Evolutionary conservation across 2,888 invertebrate genomes (phyloP), one percentile per base, ranked within the genome.

Genomic region (Pemphredon lugubris): DNA sequence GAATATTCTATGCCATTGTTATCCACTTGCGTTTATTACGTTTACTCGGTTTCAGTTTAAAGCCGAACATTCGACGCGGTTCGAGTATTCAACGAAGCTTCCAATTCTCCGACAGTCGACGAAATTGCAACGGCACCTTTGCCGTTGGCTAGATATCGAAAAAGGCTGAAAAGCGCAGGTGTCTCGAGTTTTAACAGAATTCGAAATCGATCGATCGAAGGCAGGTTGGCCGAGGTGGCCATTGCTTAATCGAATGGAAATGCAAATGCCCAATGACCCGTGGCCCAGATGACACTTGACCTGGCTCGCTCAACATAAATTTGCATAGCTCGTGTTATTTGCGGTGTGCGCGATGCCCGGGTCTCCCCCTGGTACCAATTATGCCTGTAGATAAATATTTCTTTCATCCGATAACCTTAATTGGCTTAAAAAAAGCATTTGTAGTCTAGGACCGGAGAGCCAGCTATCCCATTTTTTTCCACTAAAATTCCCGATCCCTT

Each of bases 281-380:
- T 76, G 85, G 87, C 87, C 85, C 82, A 78, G 60, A 70, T 79
- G 85, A 84, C 86, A 83, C 83, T 81, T 83, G 84, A 87, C 87
- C 86, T 79, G 60, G 3, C 79, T 68, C 74, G 81, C 78, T 88
- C 83, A 85, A 84, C 88, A 89, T 89, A 88, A 84, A 89, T 89
- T 88, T 87, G 82, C 88, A 88, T 88, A 84, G 77, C 54, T 47
- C 70, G 76, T 63, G 61, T 83, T 81, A 83, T 82, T 83, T 76
- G 76, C 70, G 75, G 58, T 54, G 40, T 26, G 64, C 69, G 66
- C 58, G 45, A 39, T 55, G 48, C 48, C 42, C 57, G 13, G 20
- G 34, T 39, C 26, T 40, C 64, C 60, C 14, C 26, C 59, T n/a
- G n/a, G 44, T 40, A 68, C 71, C 79, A 79, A 83, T 83, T 78